These are phyloP conservation scores for Drosophila kikkawai DNA, from an alignment of 1,140 invertebrate genomes.

Conservation along the genomic window DNA sequence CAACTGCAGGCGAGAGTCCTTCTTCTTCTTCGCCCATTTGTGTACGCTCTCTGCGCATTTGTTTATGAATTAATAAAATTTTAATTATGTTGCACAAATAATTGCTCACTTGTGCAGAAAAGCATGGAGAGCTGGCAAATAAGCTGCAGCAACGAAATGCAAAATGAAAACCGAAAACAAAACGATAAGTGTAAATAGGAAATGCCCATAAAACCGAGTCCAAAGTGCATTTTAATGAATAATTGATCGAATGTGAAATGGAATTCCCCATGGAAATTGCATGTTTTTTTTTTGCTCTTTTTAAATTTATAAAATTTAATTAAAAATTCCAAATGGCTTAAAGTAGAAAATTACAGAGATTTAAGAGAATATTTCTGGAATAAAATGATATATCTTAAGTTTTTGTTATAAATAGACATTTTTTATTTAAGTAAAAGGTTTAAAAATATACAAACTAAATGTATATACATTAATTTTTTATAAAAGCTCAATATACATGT, in stretches of 20 bases:
- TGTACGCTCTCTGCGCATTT: constrained; percentile 59
- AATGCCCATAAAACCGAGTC: constrained; percentile 44
- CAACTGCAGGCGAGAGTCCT: constrained; percentile 51
- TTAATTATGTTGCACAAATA: constrained; percentile 80
- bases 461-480: no score
- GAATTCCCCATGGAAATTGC: constrained; percentile 21
- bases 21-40: constrained; percentile 20
- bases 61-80: constrained; percentile 81
- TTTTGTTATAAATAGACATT: not conserved
- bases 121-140: constrained; percentile 30
- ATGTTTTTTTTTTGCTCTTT: not conserved
- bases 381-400: not conserved
- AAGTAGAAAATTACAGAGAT: not conserved
- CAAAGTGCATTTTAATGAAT: constrained; percentile 51
- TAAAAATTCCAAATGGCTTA: constrained; percentile 6
- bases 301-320: constrained; percentile 26
- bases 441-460: not conserved
- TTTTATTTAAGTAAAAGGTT: no score
- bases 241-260: constrained; percentile 43
- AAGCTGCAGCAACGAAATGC: constrained; percentile 21
- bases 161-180: constrained; percentile 44
- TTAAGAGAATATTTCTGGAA: not conserved
- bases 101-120: constrained; percentile 74
- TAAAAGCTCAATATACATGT: not conserved
- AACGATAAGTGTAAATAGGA: constrained; percentile 52